These are phyloP conservation scores for Drosophila maculinotata DNA, from an alignment of 2,888 invertebrate genomes.

Conservation along the genomic window DNA sequence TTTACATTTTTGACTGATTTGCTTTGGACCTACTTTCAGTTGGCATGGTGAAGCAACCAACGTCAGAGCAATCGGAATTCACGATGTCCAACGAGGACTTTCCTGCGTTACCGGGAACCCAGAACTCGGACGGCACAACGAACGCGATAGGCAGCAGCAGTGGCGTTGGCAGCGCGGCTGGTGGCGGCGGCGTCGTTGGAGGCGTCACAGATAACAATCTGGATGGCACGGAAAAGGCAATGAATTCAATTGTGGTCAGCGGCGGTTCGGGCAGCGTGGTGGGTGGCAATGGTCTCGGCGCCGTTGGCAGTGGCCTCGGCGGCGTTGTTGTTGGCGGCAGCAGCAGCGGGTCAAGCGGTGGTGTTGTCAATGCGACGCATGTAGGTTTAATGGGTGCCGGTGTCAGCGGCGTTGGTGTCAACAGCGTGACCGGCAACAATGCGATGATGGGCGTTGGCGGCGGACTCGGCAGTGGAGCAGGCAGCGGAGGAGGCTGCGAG, in stretches of 20 bases:
- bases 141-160: conserved; percentile 75
- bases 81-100: conserved; percentile 99
- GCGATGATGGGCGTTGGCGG: conserved; percentile 77
- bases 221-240: conserved; percentile 84
- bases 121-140: conserved; percentile 88
- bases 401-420: conserved; percentile 50
- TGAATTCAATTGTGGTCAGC: conserved; percentile 84
- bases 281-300: conserved; percentile 74
- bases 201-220: conserved; percentile 82
- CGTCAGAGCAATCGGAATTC: conserved; percentile 96
- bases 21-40: conserved; percentile 86
- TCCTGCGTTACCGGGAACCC: conserved; percentile 98
- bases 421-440: conserved; percentile 72
- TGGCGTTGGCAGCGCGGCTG: conserved; percentile 45
- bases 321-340: conserved; percentile 55
- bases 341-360: conserved; percentile 52
- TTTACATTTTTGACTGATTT: conserved; percentile 13
- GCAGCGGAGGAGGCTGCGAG: conserved; percentile 80
- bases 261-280: conserved; percentile 75
- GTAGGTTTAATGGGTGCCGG: conserved; percentile 61
- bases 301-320: conserved; percentile 71
- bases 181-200: conserved; percentile 41
- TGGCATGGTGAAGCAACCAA: conserved; percentile 98
- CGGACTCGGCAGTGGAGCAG: conserved; percentile 65
- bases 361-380: conserved; percentile 66